Conservation (phyloP, 2,113 vertebrate species). For the Neoarius graeffei region DNA sequence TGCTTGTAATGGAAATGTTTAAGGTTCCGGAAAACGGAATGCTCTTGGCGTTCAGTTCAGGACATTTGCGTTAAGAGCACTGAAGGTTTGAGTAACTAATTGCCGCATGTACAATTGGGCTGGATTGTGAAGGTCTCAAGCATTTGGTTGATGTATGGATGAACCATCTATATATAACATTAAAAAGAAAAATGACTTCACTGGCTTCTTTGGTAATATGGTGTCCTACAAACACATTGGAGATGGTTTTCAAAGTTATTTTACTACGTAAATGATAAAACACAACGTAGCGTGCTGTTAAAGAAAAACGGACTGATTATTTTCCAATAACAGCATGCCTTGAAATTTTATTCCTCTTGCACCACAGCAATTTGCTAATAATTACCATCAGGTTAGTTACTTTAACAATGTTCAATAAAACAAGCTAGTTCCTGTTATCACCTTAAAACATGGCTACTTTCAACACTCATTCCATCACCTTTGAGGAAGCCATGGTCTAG, state of each 20-base stretch:
- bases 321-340: neutral
- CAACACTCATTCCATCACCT: too few species aligned
- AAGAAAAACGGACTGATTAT: too few species aligned
- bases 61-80: conserved; percentile 80
- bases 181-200: conserved; percentile 72
- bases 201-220: neutral
- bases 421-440: neutral
- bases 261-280: neutral
- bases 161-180: conserved; percentile 91
- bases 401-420: neutral
- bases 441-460: neutral
- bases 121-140: conserved; percentile 81
- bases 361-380: neutral
- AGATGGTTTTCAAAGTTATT: neutral
- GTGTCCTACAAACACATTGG: neutral
- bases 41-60: conserved; percentile 84
- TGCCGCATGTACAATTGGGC: conserved; percentile 88
- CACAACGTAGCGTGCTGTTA: neutral
- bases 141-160: conserved; percentile 86
- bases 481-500: neutral
- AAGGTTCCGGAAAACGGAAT: conserved; percentile 75
- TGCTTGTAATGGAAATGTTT: conserved; percentile 82
- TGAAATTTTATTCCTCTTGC: neutral
- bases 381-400: too few species aligned
- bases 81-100: conserved; percentile 78